Conservation (phyloP, 2,888 invertebrate genomes). For the Synergus gifuensis region DNA sequence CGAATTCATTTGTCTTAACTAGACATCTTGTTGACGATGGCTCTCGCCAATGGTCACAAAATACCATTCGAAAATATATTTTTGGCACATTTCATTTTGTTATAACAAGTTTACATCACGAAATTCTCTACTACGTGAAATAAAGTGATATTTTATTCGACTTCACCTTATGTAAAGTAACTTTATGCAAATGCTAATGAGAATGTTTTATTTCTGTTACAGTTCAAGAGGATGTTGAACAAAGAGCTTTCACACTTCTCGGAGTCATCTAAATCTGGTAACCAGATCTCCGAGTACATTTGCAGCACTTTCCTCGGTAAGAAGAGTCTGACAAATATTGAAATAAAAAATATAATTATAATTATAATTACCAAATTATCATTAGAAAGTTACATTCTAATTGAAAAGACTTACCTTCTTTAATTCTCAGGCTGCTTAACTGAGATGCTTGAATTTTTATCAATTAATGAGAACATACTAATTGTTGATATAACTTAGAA, state of each 20-base stretch:
- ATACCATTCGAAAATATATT: not conserved
- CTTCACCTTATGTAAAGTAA: not conserved
- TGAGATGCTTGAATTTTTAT: not conserved
- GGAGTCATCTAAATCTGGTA: conserved; percentile 98
- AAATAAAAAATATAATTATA: not conserved
- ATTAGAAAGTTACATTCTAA: not conserved
- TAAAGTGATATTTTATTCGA: too few relatives aligned
- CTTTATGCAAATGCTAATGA: not conserved
- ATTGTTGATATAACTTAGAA: not conserved
- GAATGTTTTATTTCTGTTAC: conserved; percentile 77
- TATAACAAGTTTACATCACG: too few relatives aligned
- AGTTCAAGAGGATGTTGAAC: conserved; percentile 99
- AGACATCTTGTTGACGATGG: not conserved
- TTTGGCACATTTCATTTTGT: not conserved
- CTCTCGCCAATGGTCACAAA: not conserved
- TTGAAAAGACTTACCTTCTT: not conserved
- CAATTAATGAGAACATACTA: not conserved
- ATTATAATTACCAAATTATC: not conserved
- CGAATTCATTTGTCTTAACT: conserved; percentile 5
- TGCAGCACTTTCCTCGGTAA: conserved; percentile 99
- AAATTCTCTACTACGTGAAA: not conserved
- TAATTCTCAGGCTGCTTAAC: not conserved
- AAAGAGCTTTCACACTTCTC: conserved; percentile 99
- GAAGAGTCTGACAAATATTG: too few relatives aligned
- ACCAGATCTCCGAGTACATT: conserved; percentile 99